phyloP scores from a whole-genome alignment of 2,888 invertebrate species.

The Drosophila paramelanica region DNA sequence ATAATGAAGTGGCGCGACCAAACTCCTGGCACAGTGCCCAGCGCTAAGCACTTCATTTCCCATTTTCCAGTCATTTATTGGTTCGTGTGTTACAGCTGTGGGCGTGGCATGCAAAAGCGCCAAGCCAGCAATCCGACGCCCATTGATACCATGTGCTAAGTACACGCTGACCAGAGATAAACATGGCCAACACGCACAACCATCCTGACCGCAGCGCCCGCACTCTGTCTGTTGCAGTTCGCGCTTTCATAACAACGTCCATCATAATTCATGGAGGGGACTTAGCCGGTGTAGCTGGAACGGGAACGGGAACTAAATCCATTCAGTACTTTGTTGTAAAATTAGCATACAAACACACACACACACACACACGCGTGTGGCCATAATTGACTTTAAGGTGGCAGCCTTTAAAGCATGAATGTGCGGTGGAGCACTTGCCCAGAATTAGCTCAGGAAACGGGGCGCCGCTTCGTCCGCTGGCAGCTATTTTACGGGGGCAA shows the following conservation, averaged over 20 bases:
- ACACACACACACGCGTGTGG: constrained; percentile 39
- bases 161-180: constrained; percentile 76
- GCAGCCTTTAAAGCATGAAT: constrained; percentile 24
- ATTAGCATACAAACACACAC: constrained; percentile 64
- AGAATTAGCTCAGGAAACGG: constrained; percentile 39
- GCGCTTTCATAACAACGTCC: constrained; percentile 70
- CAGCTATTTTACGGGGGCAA: constrained; percentile 11
- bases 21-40: constrained; percentile 61
- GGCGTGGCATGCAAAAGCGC: constrained; percentile 71
- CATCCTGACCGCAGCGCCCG: constrained; percentile 37
- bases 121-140: constrained; percentile 61
- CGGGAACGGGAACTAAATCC: constrained; percentile 6
- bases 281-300: constrained; percentile 19
- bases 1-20: constrained; percentile 77
- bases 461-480: constrained; percentile 44
- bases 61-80: constrained; percentile 49
- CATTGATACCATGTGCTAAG: constrained; percentile 69
- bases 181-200: constrained; percentile 63
- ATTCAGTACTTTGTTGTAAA: constrained; percentile 57
- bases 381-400: constrained; percentile 63
- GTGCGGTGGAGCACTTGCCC: constrained; percentile 13
- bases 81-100: constrained; percentile 11
- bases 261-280: constrained; percentile 67
- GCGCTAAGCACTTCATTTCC: constrained; percentile 69
- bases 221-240: constrained; percentile 12